A percentile compares a stretch with the other conserved stretches of the same genome.
These are phyloP conservation scores for Cyprinodon variegatus DNA, from an alignment of 2,113 vertebrate species.

Conservation along the genomic window DNA sequence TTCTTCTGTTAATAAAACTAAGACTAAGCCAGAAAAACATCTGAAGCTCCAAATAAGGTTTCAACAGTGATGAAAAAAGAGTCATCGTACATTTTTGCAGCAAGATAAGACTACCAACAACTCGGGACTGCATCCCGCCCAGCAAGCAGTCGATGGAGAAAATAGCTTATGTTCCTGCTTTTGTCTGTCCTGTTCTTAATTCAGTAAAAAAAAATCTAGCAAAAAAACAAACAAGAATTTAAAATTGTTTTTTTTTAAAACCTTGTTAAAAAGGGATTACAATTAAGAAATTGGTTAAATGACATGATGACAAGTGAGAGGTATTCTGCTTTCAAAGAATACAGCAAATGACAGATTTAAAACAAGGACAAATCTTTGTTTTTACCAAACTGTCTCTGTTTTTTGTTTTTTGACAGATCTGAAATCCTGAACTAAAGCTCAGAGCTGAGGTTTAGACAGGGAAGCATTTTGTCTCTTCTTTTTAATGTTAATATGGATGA, in stretches of 20 bases:
- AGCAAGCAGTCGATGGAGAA: background rate
- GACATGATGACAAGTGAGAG: background rate
- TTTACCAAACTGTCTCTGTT: too few relatives aligned
- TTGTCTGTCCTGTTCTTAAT: background rate
- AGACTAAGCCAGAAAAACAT: constrained; percentile 14
- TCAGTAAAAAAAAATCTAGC: background rate
- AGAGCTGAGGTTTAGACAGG: too few relatives aligned
- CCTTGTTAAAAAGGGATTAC: background rate
- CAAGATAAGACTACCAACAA: constrained; percentile 29
- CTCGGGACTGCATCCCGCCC: constrained; percentile 22
- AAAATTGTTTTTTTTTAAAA: background rate
- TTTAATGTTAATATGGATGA: too few relatives aligned
- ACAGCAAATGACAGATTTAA: too few relatives aligned
- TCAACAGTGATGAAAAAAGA: background rate
- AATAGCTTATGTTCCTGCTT: background rate
- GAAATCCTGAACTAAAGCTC: too few relatives aligned
- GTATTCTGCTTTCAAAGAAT: background rate
- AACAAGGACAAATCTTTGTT: too few relatives aligned
- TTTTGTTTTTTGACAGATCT: too few relatives aligned
- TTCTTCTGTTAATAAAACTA: constrained; percentile 7
- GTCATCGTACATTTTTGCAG: background rate
- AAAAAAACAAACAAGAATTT: background rate
- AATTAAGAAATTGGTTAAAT: background rate
- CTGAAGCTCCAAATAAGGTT: background rate
- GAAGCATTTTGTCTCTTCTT: too few relatives aligned